Conservation (phyloP, 2,888 invertebrate species). For the Junonia oenone region DNA sequence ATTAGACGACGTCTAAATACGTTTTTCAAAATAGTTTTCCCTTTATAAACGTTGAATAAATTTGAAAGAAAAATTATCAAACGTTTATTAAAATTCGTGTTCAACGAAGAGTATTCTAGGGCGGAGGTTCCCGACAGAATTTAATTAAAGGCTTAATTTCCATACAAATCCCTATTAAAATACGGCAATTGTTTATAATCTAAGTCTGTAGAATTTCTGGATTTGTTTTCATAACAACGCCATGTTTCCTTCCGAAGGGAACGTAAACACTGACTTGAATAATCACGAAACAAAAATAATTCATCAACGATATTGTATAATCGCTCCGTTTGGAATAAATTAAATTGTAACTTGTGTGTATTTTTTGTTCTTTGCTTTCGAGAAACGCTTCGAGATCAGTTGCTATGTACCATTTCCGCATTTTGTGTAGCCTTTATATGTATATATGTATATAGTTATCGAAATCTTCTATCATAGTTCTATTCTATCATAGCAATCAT, state of each 20-base stretch:
- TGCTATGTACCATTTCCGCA: too few species aligned
- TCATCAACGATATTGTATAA: conserved; percentile 2
- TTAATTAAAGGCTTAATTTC: conserved; percentile 36
- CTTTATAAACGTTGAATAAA: too few species aligned
- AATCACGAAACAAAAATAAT: conserved; percentile 16
- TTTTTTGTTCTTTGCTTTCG: too few species aligned
- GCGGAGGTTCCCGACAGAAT: conserved; percentile 32
- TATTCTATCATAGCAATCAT: too few species aligned
- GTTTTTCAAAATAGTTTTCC: background rate
- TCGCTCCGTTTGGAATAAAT: background rate
- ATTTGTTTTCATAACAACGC: conserved; percentile 25
- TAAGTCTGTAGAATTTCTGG: conserved; percentile 20
- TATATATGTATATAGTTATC: too few species aligned
- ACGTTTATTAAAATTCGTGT: conserved; percentile 5
- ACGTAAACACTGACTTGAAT: conserved; percentile 15
- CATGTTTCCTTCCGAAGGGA: conserved; percentile 16
- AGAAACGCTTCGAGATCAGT: too few species aligned
- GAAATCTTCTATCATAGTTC: too few species aligned
- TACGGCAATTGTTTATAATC: conserved; percentile 33
- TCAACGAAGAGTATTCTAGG: conserved; percentile 10
- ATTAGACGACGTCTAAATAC: background rate
- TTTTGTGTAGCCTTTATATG: too few species aligned
- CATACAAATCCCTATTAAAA: conserved; percentile 33
- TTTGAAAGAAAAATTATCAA: background rate
- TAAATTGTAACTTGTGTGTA: too few species aligned